Evolutionary conservation across 2,797 vertebrate species (phyloP), one percentile per base, ranked within the genome.

Genomic region (Pelochelys cantorii): DNA sequence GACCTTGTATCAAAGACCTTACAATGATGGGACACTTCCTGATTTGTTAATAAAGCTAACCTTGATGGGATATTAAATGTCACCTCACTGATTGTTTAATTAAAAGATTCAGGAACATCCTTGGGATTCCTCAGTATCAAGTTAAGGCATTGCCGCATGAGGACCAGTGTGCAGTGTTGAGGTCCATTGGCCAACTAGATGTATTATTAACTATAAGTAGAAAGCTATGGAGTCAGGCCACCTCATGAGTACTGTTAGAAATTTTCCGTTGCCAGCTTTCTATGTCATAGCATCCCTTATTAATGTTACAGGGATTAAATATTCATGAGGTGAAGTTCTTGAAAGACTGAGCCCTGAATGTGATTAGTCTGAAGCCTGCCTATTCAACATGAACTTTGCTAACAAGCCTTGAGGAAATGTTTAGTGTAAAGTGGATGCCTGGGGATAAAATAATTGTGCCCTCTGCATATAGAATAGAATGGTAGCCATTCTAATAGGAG

Each of bases 251-350:
- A 55, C 1, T 11, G 80, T 31, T 85, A 62, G 29, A 60, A 84
- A 89, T 79, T 14, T n/a, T 65, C 79, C 48, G 5, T 57, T 57
- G 78, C 79, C 83, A 87, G 59, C 34, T 31, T 79, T 81, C 56
- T 87, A 80, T 82, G 83, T 85, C 52, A 10, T 4, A 75, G 37
- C 34, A 59, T 78, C 55, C 83, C 80, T 84, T 52, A 48, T 48
- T 86, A 83, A 85, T 75, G 55, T 27, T 83, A 42, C 60, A 85
- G 52, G 74, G 87, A 93, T 77, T 77, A 12, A 29, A 17, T 80
- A 62, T 93, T 91, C 84, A 87, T 89, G 84, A 88, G 82, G 91
- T 84, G 56, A 81, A 60, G 34, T 60, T 90, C 94, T 94, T 68
- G 31, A 83, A 86, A 52, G 60, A 83, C 27, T 9, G 60, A 84